These are phyloP conservation scores for Caenorhabditis brenneri DNA, from an alignment of 1,140 invertebrate genomes.

Conservation along the genomic window DNA sequence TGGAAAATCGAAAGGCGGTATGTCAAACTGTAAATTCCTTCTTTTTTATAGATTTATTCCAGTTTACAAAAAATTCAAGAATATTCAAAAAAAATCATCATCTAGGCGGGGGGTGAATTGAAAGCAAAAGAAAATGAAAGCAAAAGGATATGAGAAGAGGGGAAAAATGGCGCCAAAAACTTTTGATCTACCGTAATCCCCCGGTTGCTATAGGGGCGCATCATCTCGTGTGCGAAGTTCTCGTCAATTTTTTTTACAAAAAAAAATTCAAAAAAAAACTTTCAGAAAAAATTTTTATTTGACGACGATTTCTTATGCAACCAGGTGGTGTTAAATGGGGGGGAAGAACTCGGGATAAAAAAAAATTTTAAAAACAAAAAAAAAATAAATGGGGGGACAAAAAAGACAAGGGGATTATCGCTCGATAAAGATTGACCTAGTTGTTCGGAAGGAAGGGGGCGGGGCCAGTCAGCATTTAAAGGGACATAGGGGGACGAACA, in stretches of 20 bases:
- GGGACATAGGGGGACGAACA: background rate
- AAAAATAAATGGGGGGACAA: background rate
- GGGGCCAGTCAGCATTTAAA: no score
- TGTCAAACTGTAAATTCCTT: no score
- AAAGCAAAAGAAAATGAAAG: no score
- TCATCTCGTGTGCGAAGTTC: conserved; percentile 24
- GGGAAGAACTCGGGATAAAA: background rate
- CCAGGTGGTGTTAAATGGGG: background rate
- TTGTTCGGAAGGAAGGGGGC: background rate
- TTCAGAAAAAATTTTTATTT: conserved; percentile 17
- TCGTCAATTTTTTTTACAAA: background rate
- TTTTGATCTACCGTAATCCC: background rate
- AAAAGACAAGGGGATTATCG: background rate
- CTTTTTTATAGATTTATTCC: no score
- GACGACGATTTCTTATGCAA: conserved; percentile 42
- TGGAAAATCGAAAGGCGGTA: no score
- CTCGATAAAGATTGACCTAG: conserved; percentile 40
- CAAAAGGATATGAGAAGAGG: background rate
- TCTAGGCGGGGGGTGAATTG: background rate
- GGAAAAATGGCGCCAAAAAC: background rate
- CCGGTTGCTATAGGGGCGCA: conserved; percentile 16
- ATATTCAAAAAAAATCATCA: background rate
- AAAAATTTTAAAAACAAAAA: background rate
- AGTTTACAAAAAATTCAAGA: no score
- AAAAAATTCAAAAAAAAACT: background rate